phyloP scores from a whole-genome alignment of 1,140 invertebrate species.

The Aphidius gifuensis region DNA sequence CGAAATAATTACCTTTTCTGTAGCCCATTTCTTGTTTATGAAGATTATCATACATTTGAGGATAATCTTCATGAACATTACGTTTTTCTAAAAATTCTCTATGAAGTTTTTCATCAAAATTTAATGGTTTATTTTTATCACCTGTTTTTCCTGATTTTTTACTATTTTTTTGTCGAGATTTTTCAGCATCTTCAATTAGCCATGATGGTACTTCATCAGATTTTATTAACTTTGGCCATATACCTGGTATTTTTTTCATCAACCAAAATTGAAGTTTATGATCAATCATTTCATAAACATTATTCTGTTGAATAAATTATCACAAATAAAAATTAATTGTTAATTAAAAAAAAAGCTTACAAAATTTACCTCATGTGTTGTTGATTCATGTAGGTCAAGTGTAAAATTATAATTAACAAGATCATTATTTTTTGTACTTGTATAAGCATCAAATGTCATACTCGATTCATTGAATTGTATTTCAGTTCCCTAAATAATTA shows the following conservation, averaged over 20 bases:
- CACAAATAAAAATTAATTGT: conserved; percentile 56
- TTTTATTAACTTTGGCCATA: conserved; percentile 8
- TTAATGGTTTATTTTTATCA: not conserved
- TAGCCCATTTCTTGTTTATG: conserved; percentile 79
- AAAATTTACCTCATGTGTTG: conserved; percentile 76
- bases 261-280: conserved; percentile 18
- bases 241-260: conserved; percentile 6
- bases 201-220: conserved; percentile 4
- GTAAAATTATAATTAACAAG: conserved; percentile 39
- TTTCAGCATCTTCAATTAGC: conserved; percentile 7
- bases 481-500: conserved; percentile 50
- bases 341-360: conserved; percentile 47
- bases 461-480: conserved; percentile 61
- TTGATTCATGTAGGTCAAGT: conserved; percentile 60
- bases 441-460: conserved; percentile 23
- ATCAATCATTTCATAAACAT: conserved; percentile 21
- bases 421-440: not conserved
- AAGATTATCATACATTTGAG: conserved; percentile 71
- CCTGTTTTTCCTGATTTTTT: not conserved
- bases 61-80: conserved; percentile 72
- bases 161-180: conserved; percentile 1
- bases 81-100: conserved; percentile 62
- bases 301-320: conserved; percentile 26
- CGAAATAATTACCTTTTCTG: conserved; percentile 61
- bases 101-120: conserved; percentile 58